These are phyloP conservation scores for Parthenolecanium corni DNA, from an alignment of 2,888 invertebrate genomes.

Conservation along the genomic window DNA sequence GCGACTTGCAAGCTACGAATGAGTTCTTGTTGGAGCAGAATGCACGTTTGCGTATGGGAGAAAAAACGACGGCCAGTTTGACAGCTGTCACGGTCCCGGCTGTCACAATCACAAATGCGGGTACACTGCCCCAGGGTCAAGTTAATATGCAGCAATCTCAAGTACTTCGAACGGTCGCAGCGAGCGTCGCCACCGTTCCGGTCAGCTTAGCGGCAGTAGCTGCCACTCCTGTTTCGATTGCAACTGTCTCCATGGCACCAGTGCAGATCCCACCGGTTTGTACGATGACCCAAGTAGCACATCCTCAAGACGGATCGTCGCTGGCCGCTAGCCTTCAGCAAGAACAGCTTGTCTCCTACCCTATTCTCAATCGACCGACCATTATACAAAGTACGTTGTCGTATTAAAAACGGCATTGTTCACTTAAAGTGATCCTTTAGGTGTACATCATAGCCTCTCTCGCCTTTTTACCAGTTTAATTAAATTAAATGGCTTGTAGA, in stretches of 20 bases:
- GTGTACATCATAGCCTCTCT: too few species aligned
- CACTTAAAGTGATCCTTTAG: too few species aligned
- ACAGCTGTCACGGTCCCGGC: slow-evolving; percentile 49
- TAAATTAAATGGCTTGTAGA: too few species aligned
- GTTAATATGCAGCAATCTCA: slow-evolving; percentile 42
- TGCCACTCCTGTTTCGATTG: slow-evolving; percentile 47
- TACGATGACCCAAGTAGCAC: slow-evolving; percentile 25
- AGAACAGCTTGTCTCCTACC: slow-evolving; percentile 23
- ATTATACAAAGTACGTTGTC: too few species aligned
- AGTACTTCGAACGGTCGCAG: slow-evolving; percentile 47
- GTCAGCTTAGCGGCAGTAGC: slow-evolving; percentile 50
- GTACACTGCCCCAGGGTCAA: slow-evolving; percentile 37
- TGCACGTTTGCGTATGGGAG: slow-evolving; percentile 54
- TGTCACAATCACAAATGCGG: slow-evolving; percentile 48
- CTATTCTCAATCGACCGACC: slow-evolving; percentile 14
- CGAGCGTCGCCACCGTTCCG: slow-evolving; percentile 49
- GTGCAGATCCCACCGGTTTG: slow-evolving; percentile 42
- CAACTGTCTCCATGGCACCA: slow-evolving; percentile 45
- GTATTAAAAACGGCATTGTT: too few species aligned
- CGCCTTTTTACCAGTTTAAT: too few species aligned
- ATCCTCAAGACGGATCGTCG: slow-evolving; percentile 2
- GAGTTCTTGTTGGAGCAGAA: slow-evolving; percentile 68
- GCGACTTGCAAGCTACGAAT: slow-evolving; percentile 60
- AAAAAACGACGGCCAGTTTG: slow-evolving; percentile 43
- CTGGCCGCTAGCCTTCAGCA: slow-evolving; percentile 5